phyloP scores from a whole-genome alignment of 30 jellyfish, hydroid and myxozoan genomes.

The Pelagia noctiluca region DNA sequence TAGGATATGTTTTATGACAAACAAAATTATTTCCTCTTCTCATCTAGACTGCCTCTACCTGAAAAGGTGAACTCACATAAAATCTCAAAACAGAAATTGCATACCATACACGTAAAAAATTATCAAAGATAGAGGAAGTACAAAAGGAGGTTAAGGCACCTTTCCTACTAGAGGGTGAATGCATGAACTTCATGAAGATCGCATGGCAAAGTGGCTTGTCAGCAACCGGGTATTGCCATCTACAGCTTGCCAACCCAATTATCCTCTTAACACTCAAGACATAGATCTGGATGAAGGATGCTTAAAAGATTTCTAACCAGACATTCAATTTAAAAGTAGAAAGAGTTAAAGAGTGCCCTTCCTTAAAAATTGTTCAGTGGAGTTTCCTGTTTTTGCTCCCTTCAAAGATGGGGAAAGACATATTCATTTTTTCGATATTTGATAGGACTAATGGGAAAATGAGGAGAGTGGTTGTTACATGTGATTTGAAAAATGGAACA shows the following conservation, averaged over 20 bases:
- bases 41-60: too few species aligned
- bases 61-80: too few species aligned
- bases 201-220: slow-evolving; percentile 3
- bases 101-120: background rate
- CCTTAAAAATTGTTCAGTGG: background rate
- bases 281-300: background rate
- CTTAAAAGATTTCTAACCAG: background rate
- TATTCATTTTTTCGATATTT: background rate
- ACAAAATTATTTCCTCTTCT: too few species aligned
- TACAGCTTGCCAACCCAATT: background rate
- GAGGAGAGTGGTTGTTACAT: background rate
- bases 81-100: too few species aligned
- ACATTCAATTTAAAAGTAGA: background rate
- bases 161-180: background rate
- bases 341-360: background rate
- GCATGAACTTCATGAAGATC: background rate
- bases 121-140: background rate
- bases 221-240: background rate
- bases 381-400: background rate
- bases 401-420: background rate
- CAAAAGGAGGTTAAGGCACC: background rate
- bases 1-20: too few species aligned
- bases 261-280: background rate
- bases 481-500: background rate
- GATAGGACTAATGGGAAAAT: background rate